These are phyloP conservation scores for Strix occidentalis DNA, from an alignment of 2,797 vertebrate species.

Conservation along the genomic window DNA sequence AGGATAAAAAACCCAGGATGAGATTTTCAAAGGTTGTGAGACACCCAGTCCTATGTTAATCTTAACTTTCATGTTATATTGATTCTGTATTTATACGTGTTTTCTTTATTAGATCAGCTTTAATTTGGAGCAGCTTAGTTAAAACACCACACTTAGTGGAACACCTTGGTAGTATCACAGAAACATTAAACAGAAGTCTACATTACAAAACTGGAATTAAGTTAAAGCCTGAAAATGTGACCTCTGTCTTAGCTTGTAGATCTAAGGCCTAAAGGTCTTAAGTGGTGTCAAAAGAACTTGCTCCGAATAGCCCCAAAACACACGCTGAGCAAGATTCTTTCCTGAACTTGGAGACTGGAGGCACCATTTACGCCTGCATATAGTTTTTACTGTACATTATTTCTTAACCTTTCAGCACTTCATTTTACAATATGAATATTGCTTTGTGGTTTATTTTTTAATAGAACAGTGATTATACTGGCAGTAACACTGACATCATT, in stretches of 20 bases:
- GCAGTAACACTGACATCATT: background rate
- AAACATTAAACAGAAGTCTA: background rate
- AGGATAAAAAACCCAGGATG: background rate
- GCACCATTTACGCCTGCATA: background rate
- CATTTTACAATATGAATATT: background rate
- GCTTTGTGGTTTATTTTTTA: background rate
- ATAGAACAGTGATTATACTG: background rate
- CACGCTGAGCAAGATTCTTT: background rate
- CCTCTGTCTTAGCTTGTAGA: background rate
- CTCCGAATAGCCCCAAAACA: background rate
- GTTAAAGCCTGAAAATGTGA: background rate
- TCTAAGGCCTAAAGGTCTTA: background rate
- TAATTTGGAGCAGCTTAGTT: background rate
- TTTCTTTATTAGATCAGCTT: background rate
- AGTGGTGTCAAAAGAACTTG: background rate
- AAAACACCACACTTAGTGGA: background rate
- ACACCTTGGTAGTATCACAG: background rate
- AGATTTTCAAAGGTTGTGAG: background rate
- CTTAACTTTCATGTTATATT: background rate
- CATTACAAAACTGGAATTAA: background rate
- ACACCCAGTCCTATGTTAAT: background rate
- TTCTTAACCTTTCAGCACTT: background rate
- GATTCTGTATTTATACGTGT: background rate
- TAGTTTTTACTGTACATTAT: background rate
- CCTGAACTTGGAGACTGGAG: background rate